Evolutionary conservation across 2,888 invertebrate genomes (phyloP).

Genomic region (Ecliptopera silaceata): DNA sequence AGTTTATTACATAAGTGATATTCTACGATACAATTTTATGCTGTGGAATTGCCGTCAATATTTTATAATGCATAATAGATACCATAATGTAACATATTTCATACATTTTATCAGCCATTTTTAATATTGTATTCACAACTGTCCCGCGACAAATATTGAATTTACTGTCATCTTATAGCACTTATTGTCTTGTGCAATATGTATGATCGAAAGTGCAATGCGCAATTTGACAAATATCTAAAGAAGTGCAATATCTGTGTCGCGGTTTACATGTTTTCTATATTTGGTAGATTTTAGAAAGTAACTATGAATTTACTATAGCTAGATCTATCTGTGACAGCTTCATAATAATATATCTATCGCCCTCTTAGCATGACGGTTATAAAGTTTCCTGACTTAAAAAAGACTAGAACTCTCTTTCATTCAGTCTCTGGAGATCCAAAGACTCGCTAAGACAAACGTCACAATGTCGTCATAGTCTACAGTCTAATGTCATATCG

Average conservation of each 20-base stretch:
- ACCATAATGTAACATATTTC: conserved; percentile 12
- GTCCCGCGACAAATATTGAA: background rate
- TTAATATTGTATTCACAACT: conserved; percentile 10
- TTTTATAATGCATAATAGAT: conserved; percentile 28
- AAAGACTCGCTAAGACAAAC: too few relatives aligned
- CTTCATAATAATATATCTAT: background rate
- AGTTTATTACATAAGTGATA: conserved; percentile 28
- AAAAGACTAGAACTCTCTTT: too few relatives aligned
- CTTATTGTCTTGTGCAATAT: background rate
- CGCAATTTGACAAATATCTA: background rate
- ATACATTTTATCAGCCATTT: conserved; percentile 2
- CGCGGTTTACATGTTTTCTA: background rate
- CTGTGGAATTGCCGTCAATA: conserved; percentile 31
- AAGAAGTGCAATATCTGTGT: background rate
- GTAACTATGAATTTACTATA: background rate
- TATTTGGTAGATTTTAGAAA: conserved; percentile 3
- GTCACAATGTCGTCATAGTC: too few relatives aligned
- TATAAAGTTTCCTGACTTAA: too few relatives aligned
- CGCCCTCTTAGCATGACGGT: too few relatives aligned
- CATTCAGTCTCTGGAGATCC: too few relatives aligned
- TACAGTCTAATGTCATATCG: too few relatives aligned
- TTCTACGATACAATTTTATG: conserved; percentile 23
- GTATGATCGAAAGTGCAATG: background rate
- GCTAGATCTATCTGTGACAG: too few relatives aligned
- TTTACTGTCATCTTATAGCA: background rate